Percentiles rank a stretch among this genome's conserved stretches.
These are phyloP conservation scores for Fregetta grallaria DNA, from an alignment of 2,113 vertebrate species.

Conservation along the genomic window DNA sequence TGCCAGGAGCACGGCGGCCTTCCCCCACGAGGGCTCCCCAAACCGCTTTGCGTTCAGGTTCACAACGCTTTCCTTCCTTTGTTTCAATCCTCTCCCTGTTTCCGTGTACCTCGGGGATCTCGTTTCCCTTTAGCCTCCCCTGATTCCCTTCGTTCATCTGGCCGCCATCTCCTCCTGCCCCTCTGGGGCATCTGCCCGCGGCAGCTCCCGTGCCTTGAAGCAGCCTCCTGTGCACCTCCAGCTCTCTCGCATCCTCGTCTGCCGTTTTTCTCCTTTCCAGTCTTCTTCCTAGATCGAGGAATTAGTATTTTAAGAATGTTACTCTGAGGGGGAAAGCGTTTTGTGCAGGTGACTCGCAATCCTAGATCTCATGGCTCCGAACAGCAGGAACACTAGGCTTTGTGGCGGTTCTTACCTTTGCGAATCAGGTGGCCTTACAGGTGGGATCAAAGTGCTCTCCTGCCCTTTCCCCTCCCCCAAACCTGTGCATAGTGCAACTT, in stretches of 20 bases:
- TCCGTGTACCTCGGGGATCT: rapidly evolving
- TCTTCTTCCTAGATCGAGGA: not conserved
- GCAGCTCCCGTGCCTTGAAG: not conserved
- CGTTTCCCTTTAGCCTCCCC: not conserved
- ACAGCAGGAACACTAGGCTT: not conserved
- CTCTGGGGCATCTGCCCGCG: rapidly evolving
- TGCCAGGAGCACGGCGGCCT: not conserved
- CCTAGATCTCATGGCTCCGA: not conserved
- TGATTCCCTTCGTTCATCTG: rapidly evolving
- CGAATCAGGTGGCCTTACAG: not conserved
- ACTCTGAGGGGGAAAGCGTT: not conserved
- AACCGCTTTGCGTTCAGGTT: rapidly evolving
- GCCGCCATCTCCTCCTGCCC: not conserved
- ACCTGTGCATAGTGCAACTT: not conserved
- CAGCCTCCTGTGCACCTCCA: not conserved
- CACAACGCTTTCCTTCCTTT: not conserved
- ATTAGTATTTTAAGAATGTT: not conserved
- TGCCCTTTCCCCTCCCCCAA: not conserved
- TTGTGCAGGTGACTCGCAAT: not conserved
- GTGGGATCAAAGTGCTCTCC: not conserved
- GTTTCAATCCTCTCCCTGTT: not conserved
- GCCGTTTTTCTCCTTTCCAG: not conserved
- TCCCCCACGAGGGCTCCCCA: not conserved
- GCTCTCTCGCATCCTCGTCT: not conserved
- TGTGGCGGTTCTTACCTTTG: not conserved